These are phyloP conservation scores for Alethe castanea DNA, from an alignment of 2,113 vertebrate species.

Conservation along the genomic window DNA sequence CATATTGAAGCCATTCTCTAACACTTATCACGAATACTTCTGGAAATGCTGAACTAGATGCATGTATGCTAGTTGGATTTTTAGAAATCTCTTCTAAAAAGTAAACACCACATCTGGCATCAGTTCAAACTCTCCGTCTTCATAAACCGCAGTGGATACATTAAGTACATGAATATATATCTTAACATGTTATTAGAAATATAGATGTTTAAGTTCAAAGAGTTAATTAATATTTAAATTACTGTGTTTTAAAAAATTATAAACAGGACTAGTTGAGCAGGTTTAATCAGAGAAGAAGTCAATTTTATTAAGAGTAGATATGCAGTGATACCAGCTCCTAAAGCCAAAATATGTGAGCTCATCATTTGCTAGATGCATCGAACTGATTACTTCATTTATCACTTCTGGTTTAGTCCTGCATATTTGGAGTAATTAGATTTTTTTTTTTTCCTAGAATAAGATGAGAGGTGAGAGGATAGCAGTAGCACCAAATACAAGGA, in stretches of 20 bases:
- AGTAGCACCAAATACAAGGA: neutral
- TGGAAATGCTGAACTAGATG: neutral
- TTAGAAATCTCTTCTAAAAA: neutral
- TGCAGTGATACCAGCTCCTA: neutral
- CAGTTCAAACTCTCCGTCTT: neutral
- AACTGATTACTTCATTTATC: neutral
- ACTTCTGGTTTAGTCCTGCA: neutral
- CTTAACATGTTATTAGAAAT: neutral
- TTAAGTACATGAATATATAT: neutral
- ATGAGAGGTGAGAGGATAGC: neutral
- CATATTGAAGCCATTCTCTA: neutral
- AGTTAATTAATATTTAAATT: neutral
- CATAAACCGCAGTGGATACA: neutral
- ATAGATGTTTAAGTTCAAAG: neutral
- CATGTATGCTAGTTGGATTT: neutral
- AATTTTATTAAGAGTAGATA: neutral
- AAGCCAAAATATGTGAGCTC: neutral
- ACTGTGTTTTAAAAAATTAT: neutral
- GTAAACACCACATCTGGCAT: neutral
- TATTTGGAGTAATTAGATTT: neutral
- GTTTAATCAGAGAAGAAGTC: neutral
- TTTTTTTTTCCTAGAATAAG: neutral
- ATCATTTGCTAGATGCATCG: neutral
- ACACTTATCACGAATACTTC: neutral
- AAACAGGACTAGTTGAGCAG: constrained; percentile 9